Percentiles rank a stretch among this genome's conserved stretches.
These are phyloP conservation scores for Blastobasis adustella DNA, from an alignment of 2,888 invertebrate genomes.

Conservation along the genomic window DNA sequence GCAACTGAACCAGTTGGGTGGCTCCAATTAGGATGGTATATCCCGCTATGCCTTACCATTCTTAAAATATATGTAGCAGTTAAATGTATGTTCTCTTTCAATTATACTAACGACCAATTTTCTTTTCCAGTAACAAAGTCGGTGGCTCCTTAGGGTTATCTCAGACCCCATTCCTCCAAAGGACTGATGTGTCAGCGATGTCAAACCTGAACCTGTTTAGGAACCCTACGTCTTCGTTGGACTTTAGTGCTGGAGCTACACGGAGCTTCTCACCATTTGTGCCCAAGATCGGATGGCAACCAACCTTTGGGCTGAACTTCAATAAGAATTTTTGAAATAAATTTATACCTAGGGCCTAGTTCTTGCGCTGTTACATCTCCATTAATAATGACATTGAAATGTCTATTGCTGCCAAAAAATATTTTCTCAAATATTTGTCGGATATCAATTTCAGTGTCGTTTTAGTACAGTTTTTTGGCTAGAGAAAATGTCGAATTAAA, in stretches of 20 bases:
- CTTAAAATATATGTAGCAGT: background rate
- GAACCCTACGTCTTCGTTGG: conserved; percentile 25
- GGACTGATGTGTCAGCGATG: conserved; percentile 29
- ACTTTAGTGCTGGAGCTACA: conserved; percentile 26
- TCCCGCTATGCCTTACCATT: no score
- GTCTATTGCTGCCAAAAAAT: no score
- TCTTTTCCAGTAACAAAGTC: conserved; percentile 25
- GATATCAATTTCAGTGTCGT: no score
- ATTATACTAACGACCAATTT: conserved; percentile 2
- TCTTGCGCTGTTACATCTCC: no score
- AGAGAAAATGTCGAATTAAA: no score
- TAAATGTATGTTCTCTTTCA: background rate
- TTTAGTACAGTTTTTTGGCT: no score
- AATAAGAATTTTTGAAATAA: background rate
- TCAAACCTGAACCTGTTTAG: conserved; percentile 31
- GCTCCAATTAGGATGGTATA: no score
- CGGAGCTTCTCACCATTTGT: conserved; percentile 25
- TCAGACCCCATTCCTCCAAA: conserved; percentile 25
- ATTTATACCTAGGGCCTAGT: no score
- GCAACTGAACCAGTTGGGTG: no score
- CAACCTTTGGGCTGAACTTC: conserved; percentile 9
- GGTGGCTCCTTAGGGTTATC: conserved; percentile 26
- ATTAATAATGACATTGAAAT: no score
- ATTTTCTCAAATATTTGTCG: no score
- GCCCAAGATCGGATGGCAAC: conserved; percentile 24